Base-by-base conservation (phyloP, 2,113 vertebrate genomes). In the Alaudala cheleensis region DNA sequence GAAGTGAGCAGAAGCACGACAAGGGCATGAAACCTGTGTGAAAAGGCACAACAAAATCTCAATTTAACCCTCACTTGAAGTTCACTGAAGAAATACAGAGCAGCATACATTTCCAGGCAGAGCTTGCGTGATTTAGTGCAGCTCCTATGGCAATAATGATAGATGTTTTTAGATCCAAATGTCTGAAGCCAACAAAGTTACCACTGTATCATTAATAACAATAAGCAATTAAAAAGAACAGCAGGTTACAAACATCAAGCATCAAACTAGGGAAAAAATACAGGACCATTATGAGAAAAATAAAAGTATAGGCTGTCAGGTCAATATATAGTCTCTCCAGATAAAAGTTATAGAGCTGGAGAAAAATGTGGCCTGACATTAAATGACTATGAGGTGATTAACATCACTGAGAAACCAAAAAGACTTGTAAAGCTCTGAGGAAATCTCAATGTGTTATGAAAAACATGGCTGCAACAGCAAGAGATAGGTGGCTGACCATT, bases 161-260 rank as follows among this genome's bases (percentile, higher is more conserved):
- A 97, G 95, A 97, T 97, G 95, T 96, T 97, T 95, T 95, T 93
- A 92, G 58, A 97, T 96, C 88, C 96, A 97, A 97, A 92, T 92
- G 93, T 97, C 94, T 97, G 84, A 93, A 95, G 96, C 90, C 97
- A 97, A 96, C 78, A 42, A 95, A 31, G 51, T 93, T 97, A 91
- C 87, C 69, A 61, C 94, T 95, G 87, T 96, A 96, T 96, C 97
- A 98, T 97, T 98, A 97, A 97, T 98, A 98, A 97, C 96, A 98
- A 98, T 97, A 98, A 97, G 91, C 96, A 98, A 98, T 98, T 97
- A 98, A 98, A 98, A 96, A 93, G 92, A 98, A 97, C 94, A 97
- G 96, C 92, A 93, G 95, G 93, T 96, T 97, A 96, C 95, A 97
- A 92, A 92, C 87, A 96, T 91, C 87, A 96, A 91, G 80, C 93